These are phyloP conservation scores for Dreissena polymorpha DNA, from an alignment of 1,140 invertebrate genomes.

Conservation along the genomic window DNA sequence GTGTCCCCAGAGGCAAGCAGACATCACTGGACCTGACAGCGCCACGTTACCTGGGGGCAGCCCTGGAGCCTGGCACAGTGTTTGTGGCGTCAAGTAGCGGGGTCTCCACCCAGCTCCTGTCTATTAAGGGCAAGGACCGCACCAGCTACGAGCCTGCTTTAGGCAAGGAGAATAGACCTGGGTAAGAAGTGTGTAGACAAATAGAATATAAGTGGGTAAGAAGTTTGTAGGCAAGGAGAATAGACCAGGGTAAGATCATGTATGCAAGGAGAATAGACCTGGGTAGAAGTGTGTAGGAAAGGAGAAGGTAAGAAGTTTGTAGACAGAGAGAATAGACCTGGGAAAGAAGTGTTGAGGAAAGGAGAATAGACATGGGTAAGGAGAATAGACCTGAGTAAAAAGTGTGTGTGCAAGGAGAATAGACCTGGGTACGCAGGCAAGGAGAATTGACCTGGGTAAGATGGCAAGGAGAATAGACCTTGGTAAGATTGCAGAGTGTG, in stretches of 20 bases:
- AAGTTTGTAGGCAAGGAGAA: neutral
- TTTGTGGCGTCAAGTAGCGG: constrained; percentile 80
- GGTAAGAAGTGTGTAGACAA: constrained; percentile 33
- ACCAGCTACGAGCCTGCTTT: constrained; percentile 46
- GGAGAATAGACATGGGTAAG: neutral
- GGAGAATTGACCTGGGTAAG: neutral
- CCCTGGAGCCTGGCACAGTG: constrained; percentile 76
- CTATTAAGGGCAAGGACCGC: constrained; percentile 67
- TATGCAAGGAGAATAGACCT: constrained; percentile 67
- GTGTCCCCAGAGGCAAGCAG: constrained; percentile 67
- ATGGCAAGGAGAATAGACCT: too few relatives aligned
- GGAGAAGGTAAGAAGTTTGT: constrained; percentile 10
- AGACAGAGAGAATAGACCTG: neutral
- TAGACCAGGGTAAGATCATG: neutral
- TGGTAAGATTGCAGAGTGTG: too few relatives aligned
- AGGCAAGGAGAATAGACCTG: constrained; percentile 67
- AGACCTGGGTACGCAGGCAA: neutral
- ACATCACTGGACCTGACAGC: constrained; percentile 82
- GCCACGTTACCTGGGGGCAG: constrained; percentile 82
- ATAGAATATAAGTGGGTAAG: too few relatives aligned
- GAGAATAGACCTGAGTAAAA: constrained; percentile 60
- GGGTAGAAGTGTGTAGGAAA: too few relatives aligned
- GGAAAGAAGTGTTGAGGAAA: neutral
- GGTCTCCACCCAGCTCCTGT: constrained; percentile 74
- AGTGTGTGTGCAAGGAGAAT: neutral